phyloP scores from a whole-genome alignment of 2,888 invertebrate species.

The Ectemnius lituratus region DNA sequence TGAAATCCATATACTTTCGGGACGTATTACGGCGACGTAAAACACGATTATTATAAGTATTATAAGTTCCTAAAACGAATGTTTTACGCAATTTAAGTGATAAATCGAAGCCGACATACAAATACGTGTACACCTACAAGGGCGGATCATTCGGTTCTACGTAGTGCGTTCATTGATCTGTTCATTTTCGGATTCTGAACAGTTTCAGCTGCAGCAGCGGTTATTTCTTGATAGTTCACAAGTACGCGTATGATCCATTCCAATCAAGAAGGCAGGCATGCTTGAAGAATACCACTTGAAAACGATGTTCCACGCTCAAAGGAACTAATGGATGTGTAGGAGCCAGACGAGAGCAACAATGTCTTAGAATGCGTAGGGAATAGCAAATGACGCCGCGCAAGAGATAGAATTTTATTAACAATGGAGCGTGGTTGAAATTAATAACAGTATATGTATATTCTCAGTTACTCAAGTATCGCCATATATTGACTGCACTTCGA shows the following conservation, averaged over 20 bases:
- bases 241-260: constrained; percentile 54
- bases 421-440: constrained; percentile 19
- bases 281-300: constrained; percentile 21
- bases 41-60: constrained; percentile 71
- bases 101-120: constrained; percentile 43
- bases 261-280: constrained; percentile 50
- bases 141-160: constrained; percentile 40
- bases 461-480: constrained; percentile 31
- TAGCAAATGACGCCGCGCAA: constrained; percentile 25
- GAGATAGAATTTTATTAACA: constrained; percentile 19
- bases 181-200: constrained; percentile 47
- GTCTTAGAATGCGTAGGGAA: constrained; percentile 4
- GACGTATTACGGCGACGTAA: constrained; percentile 51
- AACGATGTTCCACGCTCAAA: constrained; percentile 16
- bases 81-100: constrained; percentile 50
- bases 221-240: constrained; percentile 45
- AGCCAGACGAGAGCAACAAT: constrained; percentile 2
- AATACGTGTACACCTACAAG: constrained; percentile 35
- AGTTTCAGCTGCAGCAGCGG: constrained; percentile 32
- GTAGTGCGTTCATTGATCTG: constrained; percentile 44
- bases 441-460: constrained; percentile 33
- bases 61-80: constrained; percentile 72
- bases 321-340: background rate
- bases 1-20: constrained; percentile 34
- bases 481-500: constrained; percentile 20